A percentile compares a stretch with the other conserved stretches of the same genome.
phyloP scores from a whole-genome alignment of 2,888 invertebrate species.

The Hydroisotoma schaefferi region DNA sequence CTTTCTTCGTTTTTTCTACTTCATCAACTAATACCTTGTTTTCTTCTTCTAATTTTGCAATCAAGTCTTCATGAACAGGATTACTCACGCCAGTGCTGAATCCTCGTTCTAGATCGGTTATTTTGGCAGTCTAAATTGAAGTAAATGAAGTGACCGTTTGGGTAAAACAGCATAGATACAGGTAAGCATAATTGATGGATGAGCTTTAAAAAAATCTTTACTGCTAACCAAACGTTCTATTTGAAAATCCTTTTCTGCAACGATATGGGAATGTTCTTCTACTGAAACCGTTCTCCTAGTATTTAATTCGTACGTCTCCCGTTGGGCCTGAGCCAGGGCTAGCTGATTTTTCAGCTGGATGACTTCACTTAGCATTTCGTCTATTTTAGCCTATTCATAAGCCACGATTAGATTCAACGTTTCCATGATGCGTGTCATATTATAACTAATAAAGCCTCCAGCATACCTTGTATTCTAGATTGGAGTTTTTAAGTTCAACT shows the following conservation, averaged over 20 bases:
- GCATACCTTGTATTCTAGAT: slow-evolving; percentile 39
- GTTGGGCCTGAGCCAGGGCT: slow-evolving; percentile 45
- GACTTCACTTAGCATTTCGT: slow-evolving; percentile 42
- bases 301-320: slow-evolving; percentile 31
- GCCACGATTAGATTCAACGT: not conserved
- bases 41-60: slow-evolving; percentile 48
- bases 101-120: slow-evolving; percentile 19
- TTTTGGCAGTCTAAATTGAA: slow-evolving; percentile 32
- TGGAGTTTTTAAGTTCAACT: slow-evolving; percentile 23
- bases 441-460: not conserved
- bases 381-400: slow-evolving; percentile 24
- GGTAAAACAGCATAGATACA: not conserved
- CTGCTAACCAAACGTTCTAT: slow-evolving; percentile 56
- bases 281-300: slow-evolving; percentile 26
- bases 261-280: slow-evolving; percentile 35
- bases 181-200: not conserved
- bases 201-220: not conserved
- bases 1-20: slow-evolving; percentile 68
- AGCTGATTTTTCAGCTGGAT: slow-evolving; percentile 47
- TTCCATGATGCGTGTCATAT: not conserved
- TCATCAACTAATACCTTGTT: slow-evolving; percentile 54
- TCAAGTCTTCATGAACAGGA: slow-evolving; percentile 46
- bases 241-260: slow-evolving; percentile 74
- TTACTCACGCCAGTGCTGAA: slow-evolving; percentile 24
- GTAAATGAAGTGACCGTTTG: not conserved